Evolutionary conservation across 2,113 vertebrate genomes (phyloP).

Genomic region (Chauna torquata): DNA sequence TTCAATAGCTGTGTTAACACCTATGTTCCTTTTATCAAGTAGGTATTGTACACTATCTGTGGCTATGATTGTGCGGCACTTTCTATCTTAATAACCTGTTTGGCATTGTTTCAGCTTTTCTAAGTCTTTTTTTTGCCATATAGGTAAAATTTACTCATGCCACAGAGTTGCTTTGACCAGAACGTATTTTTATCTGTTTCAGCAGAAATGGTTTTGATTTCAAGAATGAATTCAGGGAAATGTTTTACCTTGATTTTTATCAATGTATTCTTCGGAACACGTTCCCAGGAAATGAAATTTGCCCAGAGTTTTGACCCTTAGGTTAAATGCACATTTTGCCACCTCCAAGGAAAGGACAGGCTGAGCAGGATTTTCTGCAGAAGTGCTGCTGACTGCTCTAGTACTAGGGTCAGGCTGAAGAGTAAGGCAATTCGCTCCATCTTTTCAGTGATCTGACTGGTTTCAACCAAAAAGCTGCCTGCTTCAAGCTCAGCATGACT

Average conservation of each 20-base stretch:
- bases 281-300: not conserved
- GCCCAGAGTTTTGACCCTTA: not conserved
- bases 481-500: accelerated
- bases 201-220: not conserved
- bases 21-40: not conserved
- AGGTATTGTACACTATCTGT: not conserved
- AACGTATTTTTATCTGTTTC: not conserved
- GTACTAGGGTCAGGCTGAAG: not conserved
- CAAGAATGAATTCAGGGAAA: not conserved
- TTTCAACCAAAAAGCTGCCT: not conserved
- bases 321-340: accelerated
- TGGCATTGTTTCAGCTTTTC: not conserved
- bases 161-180: not conserved
- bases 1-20: not conserved
- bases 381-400: not conserved
- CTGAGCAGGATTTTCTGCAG: not conserved
- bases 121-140: not conserved
- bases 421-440: not conserved
- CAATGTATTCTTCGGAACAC: accelerated
- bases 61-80: not conserved
- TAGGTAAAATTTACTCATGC: not conserved
- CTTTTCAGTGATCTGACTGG: not conserved
- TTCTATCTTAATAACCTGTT: not conserved
- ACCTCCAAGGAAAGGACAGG: not conserved
- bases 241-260: not conserved